Evolutionary conservation across 2,113 vertebrate species (phyloP), one percentile per base, ranked within the genome.

Genomic region (Apodemus sylvaticus): DNA sequence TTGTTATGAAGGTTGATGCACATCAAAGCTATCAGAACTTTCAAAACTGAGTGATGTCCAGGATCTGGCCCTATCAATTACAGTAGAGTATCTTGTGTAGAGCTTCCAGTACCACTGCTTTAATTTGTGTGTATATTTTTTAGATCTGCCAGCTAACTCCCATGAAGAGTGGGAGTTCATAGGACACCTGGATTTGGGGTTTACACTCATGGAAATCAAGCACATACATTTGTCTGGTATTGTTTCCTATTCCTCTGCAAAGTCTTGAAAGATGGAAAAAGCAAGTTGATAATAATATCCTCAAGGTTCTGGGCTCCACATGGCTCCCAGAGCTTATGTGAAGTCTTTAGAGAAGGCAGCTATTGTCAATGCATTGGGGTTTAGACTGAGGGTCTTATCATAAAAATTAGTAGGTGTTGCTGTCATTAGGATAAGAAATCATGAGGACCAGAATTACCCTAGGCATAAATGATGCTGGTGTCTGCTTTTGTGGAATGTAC

Each of bases 351-450:
- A 20, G 73, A 39, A 78, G 86, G 10, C 10, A 29, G 39, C 2
- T 0, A 19, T 20, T 39, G 8, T 4, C 31, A 34, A 31, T 8
- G 4, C 2, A 6, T 31, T 31, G 42, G n/a, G 17, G 4, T 29
- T 11, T 29, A 6, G 17, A 5, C 5, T 0, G 5, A 55, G 60
- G 83, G 0, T 17, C 1, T 60, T 3, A 8, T 3, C 19, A 14
- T 16, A 51, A 14, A 16, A 8, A 3, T 1, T 31, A 34, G 7
- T 12, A 24, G 36, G 10, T 9, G 24, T 0, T 39, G 7, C 7
- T 53, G 45, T 45, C 22, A 58, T 71, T 51, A 34, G 3, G n/a
- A 14, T 42, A n/a, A 76, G 22, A 68, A 86, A 87, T 34, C 34
- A 71, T 0, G 2, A 60, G 34, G 29, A 83, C 20, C 4, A n/a